Evolutionary conservation across 2,113 vertebrate genomes (phyloP), one percentile per base, ranked within the genome.

Genomic region (Elgaria multicarinata): DNA sequence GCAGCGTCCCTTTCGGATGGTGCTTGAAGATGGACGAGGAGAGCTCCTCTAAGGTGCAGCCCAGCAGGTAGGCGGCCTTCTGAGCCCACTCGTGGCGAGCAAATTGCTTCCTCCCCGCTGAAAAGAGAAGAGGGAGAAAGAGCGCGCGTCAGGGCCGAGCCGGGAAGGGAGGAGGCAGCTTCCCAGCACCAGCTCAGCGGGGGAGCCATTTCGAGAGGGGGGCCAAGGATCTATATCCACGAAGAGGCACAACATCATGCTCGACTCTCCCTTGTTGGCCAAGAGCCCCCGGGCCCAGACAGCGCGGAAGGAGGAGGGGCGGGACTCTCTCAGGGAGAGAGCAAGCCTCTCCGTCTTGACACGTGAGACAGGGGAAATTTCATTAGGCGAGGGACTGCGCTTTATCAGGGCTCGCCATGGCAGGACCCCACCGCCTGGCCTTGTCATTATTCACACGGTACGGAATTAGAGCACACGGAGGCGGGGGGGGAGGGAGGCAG

Each of bases 41-140:
- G 74, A 99, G 97, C 91, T 99, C 99, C 94, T 99, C 99, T 93
- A 99, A 95, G 83, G 96, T 98, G 93, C 98, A 99, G 94, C 98
- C 98, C 93, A 96, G 94, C 96, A 99, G 97, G 95, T 99, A 99
- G 0, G 99, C 98, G 0, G 99, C 98, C 90, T 99, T 99, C 97
- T 99, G 99, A 69, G 99, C 99, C 99, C 98, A 99, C 89, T 99
- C 99, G 0, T 99, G 99, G 31, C 98, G 98, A 2, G 99, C 99
- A 97, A 99, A 99, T 96, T 99, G 99, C 93, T 92, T 95, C 81
- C 95, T 87, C 93, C 94, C 93, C 0, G 93, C 94, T 96, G 86
- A 1, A 69, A 79, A 36, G 72, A 79, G 62, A 6, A 28, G 67
- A 46, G 50, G 53, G 33, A 79, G n/a, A 84, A 2, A 28, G 1